Evolutionary conservation across 2,888 invertebrate species (phyloP).

Genomic region (Cataglyphis livida): DNA sequence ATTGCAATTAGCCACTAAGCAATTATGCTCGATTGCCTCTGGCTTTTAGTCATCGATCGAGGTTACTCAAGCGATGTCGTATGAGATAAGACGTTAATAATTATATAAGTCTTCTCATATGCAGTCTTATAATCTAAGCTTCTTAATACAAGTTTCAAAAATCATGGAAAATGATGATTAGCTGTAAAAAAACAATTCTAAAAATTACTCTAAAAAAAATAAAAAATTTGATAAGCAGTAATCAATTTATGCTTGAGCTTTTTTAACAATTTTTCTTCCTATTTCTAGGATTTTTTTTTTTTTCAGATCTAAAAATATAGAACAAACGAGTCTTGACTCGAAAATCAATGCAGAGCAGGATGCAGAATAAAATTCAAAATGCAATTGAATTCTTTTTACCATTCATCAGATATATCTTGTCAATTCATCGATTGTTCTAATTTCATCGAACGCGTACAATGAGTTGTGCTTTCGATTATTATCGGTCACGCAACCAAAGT

Average conservation of each 20-base stretch:
- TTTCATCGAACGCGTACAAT: conserved; percentile 59
- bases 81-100: conserved; percentile 4
- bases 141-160: neutral
- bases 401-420: conserved; percentile 53
- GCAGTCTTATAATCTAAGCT: neutral
- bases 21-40: conserved; percentile 24
- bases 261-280: neutral
- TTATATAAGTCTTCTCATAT: neutral
- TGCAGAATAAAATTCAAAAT: neutral
- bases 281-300: neutral
- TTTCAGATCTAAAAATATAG: neutral
- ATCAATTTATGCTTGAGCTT: neutral
- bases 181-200: neutral
- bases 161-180: neutral
- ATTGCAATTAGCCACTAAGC: conserved; percentile 29
- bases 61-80: conserved; percentile 20
- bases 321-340: neutral
- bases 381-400: conserved; percentile 30
- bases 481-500: conserved; percentile 55
- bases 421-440: conserved; percentile 40
- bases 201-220: neutral
- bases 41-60: conserved; percentile 38
- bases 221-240: neutral
- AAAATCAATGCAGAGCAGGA: conserved; percentile 1
- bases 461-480: conserved; percentile 34